These are phyloP conservation scores for Babylonia areolata DNA, from an alignment of 1,140 invertebrate genomes.

Conservation along the genomic window DNA sequence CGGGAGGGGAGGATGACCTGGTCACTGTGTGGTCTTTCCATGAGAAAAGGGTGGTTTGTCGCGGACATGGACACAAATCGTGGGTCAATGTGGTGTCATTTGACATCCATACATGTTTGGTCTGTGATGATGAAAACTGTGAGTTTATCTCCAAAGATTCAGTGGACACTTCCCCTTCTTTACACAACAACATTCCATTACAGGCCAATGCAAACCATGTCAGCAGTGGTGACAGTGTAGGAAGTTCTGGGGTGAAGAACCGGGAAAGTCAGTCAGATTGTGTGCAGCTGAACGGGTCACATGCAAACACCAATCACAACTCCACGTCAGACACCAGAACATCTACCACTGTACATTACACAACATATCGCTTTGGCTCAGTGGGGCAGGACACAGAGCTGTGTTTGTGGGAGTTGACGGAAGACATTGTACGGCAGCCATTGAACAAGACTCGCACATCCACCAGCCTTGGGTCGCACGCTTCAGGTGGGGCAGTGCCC, in stretches of 20 bases:
- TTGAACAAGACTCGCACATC: conserved; percentile 65
- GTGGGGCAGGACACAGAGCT: conserved; percentile 99
- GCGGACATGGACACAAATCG: conserved; percentile 94
- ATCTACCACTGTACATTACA: conserved; percentile 45
- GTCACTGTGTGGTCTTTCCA: conserved; percentile 98
- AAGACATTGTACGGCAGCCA: conserved; percentile 87
- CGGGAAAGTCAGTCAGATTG: conserved; percentile 22
- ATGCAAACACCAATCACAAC: conserved; percentile 49
- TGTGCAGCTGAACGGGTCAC: conserved; percentile 50
- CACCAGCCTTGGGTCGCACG: conserved; percentile 2
- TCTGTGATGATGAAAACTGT: conserved; percentile 62
- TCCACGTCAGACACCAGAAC: conserved; percentile 42
- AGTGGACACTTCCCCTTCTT: conserved; percentile 32
- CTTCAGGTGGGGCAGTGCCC: conserved; percentile 49
- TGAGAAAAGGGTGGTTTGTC: conserved; percentile 94
- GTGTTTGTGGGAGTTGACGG: conserved; percentile 98
- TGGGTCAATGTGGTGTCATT: conserved; percentile 98
- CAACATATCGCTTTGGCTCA: conserved; percentile 90
- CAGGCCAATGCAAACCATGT: conserved; percentile 35
- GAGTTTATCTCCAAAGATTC: conserved; percentile 55
- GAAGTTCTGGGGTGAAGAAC: not conserved
- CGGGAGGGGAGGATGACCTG: conserved; percentile 98
- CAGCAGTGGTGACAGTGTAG: conserved; percentile 12
- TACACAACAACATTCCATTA: conserved; percentile 61
- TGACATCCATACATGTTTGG: conserved; percentile 89